These are phyloP conservation scores for Engraulis encrasicolus DNA, from an alignment of 2,113 vertebrate species.

Conservation along the genomic window DNA sequence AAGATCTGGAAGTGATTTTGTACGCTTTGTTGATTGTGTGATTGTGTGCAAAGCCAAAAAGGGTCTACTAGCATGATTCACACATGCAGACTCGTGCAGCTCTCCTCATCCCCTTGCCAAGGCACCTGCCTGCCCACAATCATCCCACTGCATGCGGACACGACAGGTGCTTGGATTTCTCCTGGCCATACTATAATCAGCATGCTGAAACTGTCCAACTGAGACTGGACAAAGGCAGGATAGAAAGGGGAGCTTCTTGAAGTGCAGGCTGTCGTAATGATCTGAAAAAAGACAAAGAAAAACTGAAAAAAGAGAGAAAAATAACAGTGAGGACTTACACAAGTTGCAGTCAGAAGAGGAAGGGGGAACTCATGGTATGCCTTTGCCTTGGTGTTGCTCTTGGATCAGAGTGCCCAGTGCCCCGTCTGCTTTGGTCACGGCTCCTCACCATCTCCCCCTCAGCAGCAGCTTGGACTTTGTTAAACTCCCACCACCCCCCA, in stretches of 20 bases:
- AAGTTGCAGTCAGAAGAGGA: slow-evolving; percentile 34
- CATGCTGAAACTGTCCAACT: too few relatives aligned
- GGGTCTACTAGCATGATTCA: slow-evolving; percentile 30
- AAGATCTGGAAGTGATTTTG: slow-evolving; percentile 50
- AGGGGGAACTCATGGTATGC: slow-evolving; percentile 18
- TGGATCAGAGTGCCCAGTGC: slow-evolving; percentile 39
- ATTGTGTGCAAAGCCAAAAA: slow-evolving; percentile 33
- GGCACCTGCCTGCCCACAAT: slow-evolving; percentile 35
- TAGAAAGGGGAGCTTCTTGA: neutral
- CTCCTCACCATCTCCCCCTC: slow-evolving; percentile 23
- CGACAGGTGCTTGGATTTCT: slow-evolving; percentile 28
- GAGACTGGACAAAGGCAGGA: neutral
- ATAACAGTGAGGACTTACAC: neutral
- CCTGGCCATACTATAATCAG: too few relatives aligned
- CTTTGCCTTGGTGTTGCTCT: slow-evolving; percentile 48
- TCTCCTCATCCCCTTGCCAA: slow-evolving; percentile 26
- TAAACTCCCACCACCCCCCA: neutral
- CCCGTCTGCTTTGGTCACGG: slow-evolving; percentile 22
- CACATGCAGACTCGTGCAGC: slow-evolving; percentile 34
- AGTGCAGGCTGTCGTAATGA: slow-evolving; percentile 31
- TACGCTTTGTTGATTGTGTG: slow-evolving; percentile 52
- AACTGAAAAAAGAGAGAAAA: neutral
- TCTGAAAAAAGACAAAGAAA: neutral
- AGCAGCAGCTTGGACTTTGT: slow-evolving; percentile 1
- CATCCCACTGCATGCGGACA: slow-evolving; percentile 22